phyloP scores from a whole-genome alignment of 2,797 vertebrate genomes.

The Enteromius fasciolatus region DNA sequence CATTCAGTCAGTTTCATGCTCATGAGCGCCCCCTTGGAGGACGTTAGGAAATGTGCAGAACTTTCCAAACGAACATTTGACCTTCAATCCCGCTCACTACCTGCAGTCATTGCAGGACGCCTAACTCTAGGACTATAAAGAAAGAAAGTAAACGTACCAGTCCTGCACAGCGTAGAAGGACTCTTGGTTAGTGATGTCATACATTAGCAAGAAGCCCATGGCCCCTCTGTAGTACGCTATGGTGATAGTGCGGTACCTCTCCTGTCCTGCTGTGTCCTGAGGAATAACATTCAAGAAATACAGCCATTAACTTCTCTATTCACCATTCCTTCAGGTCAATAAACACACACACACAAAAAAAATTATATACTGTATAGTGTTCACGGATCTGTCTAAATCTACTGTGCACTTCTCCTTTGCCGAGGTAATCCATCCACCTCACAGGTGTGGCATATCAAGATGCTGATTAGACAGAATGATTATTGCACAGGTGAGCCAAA shows the following conservation, averaged over 20 bases:
- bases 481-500: too few species aligned
- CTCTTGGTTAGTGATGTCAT: constrained; percentile 89
- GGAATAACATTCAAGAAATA: constrained; percentile 11
- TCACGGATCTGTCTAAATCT: too few species aligned
- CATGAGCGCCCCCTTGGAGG: background rate
- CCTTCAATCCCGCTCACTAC: background rate
- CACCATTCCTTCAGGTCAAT: too few species aligned
- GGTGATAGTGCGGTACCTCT: constrained; percentile 91
- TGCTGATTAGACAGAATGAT: too few species aligned
- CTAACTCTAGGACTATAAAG: background rate
- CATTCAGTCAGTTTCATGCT: background rate
- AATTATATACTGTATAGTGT: too few species aligned
- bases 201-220: constrained; percentile 93
- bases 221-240: constrained; percentile 92
- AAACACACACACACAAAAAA: too few species aligned
- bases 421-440: too few species aligned
- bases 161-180: constrained; percentile 89
- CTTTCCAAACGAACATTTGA: background rate
- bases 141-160: constrained; percentile 77
- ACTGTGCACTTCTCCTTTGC: too few species aligned
- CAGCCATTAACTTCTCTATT: too few species aligned
- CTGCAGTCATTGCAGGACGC: background rate
- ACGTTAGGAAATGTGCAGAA: background rate
- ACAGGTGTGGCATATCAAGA: too few species aligned
- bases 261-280: constrained; percentile 92